These are phyloP conservation scores for Drosophila dives DNA, from an alignment of 2,888 invertebrate genomes.

Conservation along the genomic window DNA sequence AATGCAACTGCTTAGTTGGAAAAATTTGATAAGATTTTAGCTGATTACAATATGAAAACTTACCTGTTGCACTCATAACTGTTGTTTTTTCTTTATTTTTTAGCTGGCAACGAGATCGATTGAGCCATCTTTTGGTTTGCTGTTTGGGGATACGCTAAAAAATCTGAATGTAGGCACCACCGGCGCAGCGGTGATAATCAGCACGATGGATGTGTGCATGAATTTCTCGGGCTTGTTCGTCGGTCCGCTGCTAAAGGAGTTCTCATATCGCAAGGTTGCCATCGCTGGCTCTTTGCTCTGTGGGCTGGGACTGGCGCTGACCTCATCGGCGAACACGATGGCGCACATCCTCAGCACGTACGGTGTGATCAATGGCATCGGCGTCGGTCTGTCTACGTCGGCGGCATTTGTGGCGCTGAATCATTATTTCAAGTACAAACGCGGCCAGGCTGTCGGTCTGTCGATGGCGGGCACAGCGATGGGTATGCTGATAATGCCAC, in stretches of 20 bases:
- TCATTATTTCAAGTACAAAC: conserved; percentile 90
- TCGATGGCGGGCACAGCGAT: conserved; percentile 93
- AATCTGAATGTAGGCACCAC: conserved; percentile 90
- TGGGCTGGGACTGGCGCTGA: conserved; percentile 88
- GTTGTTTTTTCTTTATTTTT: background rate
- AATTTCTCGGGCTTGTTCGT: conserved; percentile 92
- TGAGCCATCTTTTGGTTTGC: conserved; percentile 92
- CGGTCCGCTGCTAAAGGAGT: conserved; percentile 90
- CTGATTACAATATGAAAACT: background rate
- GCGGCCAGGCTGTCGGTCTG: conserved; percentile 92
- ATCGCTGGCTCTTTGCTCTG: conserved; percentile 89
- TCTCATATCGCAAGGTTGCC: conserved; percentile 90
- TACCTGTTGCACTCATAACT: background rate
- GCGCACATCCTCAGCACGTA: conserved; percentile 90
- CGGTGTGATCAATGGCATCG: conserved; percentile 91
- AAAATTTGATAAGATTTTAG: background rate
- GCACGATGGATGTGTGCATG: conserved; percentile 90
- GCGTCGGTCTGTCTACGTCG: conserved; percentile 91
- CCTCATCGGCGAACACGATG: conserved; percentile 90
- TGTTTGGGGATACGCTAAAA: conserved; percentile 90
- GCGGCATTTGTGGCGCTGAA: conserved; percentile 92
- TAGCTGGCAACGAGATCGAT: conserved; percentile 92
- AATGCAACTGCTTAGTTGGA: background rate
- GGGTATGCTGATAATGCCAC: conserved; percentile 92
- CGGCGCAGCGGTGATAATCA: conserved; percentile 90